Percentiles rank a stretch among this genome's conserved stretches.
Conservation (phyloP, 2,888 invertebrate species). For the Pimpla rufipes region DNA sequence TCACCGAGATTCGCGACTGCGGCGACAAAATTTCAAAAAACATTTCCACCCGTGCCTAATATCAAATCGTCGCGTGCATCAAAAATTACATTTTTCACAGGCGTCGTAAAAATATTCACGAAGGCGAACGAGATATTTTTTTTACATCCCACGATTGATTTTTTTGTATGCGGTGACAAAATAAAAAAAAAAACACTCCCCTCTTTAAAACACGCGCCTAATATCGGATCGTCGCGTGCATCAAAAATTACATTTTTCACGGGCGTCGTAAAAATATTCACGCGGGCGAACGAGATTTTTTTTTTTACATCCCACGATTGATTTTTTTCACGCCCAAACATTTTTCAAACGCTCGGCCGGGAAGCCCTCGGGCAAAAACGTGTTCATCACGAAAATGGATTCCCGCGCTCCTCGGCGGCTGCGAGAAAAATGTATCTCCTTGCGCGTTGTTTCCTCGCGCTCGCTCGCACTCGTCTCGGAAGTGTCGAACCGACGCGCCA, state of each 20-base stretch:
- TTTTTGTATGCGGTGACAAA: no score
- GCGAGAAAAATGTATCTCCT: conserved; percentile 17
- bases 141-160: no score
- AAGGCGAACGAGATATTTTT: no score
- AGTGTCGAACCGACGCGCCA: conserved; percentile 16
- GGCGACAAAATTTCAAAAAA: neutral
- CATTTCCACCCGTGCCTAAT: neutral
- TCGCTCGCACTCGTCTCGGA: conserved; percentile 3
- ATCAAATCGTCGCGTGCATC: no score
- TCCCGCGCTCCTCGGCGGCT: neutral
- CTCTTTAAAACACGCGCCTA: no score
- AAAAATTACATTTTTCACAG: no score
- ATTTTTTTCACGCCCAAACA: neutral
- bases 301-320: neutral
- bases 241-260: no score
- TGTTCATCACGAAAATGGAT: conserved; percentile 11
- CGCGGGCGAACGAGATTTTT: no score
- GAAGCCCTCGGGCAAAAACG: neutral
- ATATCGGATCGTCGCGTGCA: no score
- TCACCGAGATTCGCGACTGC: no score
- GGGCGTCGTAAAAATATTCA: no score
- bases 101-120: no score
- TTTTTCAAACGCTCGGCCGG: neutral
- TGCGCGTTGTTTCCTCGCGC: neutral
- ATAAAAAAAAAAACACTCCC: neutral